A percentile compares a stretch with the other conserved stretches of the same genome.
These are phyloP conservation scores for Chamaea fasciata DNA, from an alignment of 2,113 vertebrate species.

Conservation along the genomic window DNA sequence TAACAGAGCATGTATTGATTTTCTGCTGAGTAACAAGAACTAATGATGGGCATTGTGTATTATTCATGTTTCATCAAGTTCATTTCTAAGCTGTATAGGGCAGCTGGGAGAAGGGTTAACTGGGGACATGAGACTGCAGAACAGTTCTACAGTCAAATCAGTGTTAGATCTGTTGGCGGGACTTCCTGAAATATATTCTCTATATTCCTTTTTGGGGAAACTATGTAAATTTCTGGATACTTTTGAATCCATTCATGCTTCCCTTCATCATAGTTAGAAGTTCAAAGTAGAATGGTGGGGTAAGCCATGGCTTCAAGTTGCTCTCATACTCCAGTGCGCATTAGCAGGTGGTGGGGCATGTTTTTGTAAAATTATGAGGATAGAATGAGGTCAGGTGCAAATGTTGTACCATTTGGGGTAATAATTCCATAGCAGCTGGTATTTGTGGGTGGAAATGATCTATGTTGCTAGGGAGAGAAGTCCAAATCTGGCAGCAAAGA, in stretches of 20 bases:
- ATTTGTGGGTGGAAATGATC: not conserved
- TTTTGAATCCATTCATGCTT: not conserved
- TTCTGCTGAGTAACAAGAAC: conserved; percentile 49
- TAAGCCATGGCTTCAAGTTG: not conserved
- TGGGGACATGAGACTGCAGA: conserved; percentile 19
- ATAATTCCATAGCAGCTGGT: not conserved
- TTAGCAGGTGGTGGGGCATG: not conserved
- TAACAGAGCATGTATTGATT: conserved; percentile 43
- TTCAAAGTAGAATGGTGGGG: not conserved
- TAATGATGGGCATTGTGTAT: conserved; percentile 48
- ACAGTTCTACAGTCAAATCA: not conserved
- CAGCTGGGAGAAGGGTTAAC: conserved; percentile 33
- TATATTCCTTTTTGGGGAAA: not conserved
- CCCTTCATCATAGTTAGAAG: not conserved
- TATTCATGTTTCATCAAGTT: conserved; percentile 43
- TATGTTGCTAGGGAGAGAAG: not conserved
- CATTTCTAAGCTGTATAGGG: not conserved
- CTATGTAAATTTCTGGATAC: not conserved
- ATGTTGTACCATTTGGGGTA: not conserved
- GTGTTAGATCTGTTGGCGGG: not conserved
- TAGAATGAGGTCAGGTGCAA: not conserved
- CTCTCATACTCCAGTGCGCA: not conserved
- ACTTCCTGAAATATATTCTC: not conserved
- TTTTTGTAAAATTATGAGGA: not conserved
- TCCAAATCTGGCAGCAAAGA: not conserved